Evolutionary conservation across 2,888 invertebrate species (phyloP).

Genomic region (Argyresthia goedartella): DNA sequence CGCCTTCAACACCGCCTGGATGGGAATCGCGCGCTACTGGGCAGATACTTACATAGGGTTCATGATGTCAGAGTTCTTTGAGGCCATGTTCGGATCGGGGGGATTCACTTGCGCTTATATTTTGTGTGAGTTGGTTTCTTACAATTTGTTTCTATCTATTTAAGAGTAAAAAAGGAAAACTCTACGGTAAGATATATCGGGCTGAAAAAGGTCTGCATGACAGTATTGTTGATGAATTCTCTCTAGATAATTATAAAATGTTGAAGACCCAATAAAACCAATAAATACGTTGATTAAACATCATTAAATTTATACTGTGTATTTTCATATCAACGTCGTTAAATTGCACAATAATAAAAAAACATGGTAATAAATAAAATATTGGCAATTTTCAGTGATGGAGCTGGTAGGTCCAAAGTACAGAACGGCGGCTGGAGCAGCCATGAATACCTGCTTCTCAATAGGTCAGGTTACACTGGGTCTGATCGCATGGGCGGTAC

Average conservation of each 20-base stretch:
- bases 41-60: conserved; percentile 76
- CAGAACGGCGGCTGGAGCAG: conserved; percentile 73
- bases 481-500: conserved; percentile 70
- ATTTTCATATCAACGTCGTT: too few relatives aligned
- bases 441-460: conserved; percentile 74
- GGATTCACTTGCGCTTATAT: conserved; percentile 79
- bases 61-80: conserved; percentile 75
- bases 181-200: not conserved
- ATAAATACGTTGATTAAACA: too few relatives aligned
- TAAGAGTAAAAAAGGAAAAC: too few relatives aligned
- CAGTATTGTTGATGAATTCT: too few relatives aligned
- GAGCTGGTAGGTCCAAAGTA: conserved; percentile 77
- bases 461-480: conserved; percentile 74
- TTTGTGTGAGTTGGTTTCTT: conserved; percentile 53
- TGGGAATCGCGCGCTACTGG: conserved; percentile 72
- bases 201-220: not conserved
- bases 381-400: conserved; percentile 49
- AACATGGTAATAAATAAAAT: not conserved
- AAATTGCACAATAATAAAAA: not conserved
- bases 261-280: too few relatives aligned
- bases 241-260: too few relatives aligned
- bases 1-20: conserved; percentile 68
- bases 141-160: conserved; percentile 3
- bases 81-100: conserved; percentile 75
- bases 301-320: too few relatives aligned